Evolutionary conservation across 2,797 vertebrate species (phyloP).

Genomic region (Hydrophis major): DNA sequence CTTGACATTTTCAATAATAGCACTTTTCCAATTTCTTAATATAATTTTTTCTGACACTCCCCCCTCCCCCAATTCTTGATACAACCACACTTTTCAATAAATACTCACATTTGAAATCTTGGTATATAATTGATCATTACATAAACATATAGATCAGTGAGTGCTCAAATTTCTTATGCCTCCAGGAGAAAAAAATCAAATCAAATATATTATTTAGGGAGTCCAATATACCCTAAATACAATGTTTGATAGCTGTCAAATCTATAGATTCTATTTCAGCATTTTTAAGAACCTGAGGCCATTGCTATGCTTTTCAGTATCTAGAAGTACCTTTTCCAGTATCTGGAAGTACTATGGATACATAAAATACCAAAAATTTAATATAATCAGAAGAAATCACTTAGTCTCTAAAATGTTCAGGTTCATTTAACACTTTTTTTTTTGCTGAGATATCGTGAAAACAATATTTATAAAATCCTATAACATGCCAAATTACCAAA

Average conservation of each 20-base stretch:
- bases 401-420: slow-evolving; percentile 39
- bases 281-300: not conserved
- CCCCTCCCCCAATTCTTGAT: not conserved
- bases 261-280: not conserved
- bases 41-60: not conserved
- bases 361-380: not conserved
- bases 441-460: slow-evolving; percentile 41
- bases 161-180: not conserved
- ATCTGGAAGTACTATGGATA: not conserved
- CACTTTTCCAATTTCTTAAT: not conserved
- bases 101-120: not conserved
- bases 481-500: slow-evolving; percentile 42
- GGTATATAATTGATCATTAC: not conserved
- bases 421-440: slow-evolving; percentile 39
- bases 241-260: not conserved
- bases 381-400: not conserved
- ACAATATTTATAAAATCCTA: slow-evolving; percentile 39
- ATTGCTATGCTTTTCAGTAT: not conserved
- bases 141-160: not conserved
- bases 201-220: not conserved
- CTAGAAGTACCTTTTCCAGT: not conserved
- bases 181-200: not conserved
- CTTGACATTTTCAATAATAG: not conserved
- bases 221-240: not conserved
- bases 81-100: not conserved